phyloP scores from a whole-genome alignment of 1,140 invertebrate genomes.

The Berghia stephanieae region DNA sequence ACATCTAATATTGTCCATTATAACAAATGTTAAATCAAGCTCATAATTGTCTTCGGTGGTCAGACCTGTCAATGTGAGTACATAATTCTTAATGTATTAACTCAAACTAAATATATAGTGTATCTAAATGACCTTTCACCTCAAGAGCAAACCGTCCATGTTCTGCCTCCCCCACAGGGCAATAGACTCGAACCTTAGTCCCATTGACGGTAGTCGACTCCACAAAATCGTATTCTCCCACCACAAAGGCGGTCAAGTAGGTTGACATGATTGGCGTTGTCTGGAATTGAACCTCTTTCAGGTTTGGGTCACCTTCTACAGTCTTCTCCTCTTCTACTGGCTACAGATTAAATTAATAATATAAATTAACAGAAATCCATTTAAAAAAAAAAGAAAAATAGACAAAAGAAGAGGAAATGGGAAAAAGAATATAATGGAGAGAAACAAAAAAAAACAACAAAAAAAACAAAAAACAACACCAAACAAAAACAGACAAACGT shows the following conservation, averaged over 20 bases:
- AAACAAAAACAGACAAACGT: neutral
- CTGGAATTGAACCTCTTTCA: constrained; percentile 79
- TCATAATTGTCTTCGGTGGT: too few species aligned
- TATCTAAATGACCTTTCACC: too few species aligned
- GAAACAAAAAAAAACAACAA: neutral
- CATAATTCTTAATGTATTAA: too few species aligned
- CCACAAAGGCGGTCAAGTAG: constrained; percentile 90
- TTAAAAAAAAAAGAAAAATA: neutral
- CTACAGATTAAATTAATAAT: constrained; percentile 49
- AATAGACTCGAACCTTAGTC: constrained; percentile 88
- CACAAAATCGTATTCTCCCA: constrained; percentile 94
- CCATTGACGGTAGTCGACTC: constrained; percentile 76
- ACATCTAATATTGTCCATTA: too few species aligned
- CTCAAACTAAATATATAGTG: too few species aligned
- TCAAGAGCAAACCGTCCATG: constrained; percentile 92
- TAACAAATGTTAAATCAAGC: too few species aligned
- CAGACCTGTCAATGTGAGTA: too few species aligned
- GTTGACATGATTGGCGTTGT: constrained; percentile 95
- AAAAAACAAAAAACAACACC: neutral
- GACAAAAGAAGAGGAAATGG: too few species aligned
- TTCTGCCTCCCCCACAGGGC: constrained; percentile 88
- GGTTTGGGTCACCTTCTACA: constrained; percentile 66
- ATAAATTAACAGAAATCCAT: neutral
- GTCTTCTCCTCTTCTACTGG: constrained; percentile 71
- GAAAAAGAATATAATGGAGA: neutral